A percentile compares a stretch with the other conserved stretches of the same genome.
phyloP scores from a whole-genome alignment of 2,113 vertebrate species.

The Rhineura floridana region DNA sequence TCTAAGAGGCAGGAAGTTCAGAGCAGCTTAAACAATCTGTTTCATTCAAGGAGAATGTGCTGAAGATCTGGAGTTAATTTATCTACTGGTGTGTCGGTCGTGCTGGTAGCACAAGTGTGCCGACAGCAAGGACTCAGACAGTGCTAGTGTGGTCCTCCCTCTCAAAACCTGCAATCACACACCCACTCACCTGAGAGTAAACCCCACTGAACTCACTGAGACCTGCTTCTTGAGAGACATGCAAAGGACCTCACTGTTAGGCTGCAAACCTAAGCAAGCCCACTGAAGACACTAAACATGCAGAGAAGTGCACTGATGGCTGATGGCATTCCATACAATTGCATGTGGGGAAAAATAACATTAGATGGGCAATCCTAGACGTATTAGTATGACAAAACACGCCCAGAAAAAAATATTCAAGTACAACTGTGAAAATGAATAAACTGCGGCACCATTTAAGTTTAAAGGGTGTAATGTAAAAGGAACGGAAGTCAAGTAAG shows the following conservation, averaged over 20 bases:
- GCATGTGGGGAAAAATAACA: not conserved
- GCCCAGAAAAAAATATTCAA: not conserved
- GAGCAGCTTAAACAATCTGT: no score
- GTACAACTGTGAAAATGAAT: not conserved
- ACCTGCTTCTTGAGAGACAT: not conserved
- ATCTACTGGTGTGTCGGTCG: not conserved
- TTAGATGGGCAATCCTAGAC: rapidly evolving
- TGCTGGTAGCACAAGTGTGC: not conserved
- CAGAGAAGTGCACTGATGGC: not conserved
- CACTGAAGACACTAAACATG: no score
- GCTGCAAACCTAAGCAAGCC: no score
- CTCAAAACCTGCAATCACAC: not conserved
- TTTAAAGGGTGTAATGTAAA: not conserved
- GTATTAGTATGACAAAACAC: not conserved
- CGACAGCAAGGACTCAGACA: not conserved
- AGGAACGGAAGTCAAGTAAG: not conserved
- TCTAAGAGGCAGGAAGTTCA: no score
- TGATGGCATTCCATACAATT: rapidly evolving
- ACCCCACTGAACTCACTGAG: no score
- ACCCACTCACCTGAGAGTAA: no score
- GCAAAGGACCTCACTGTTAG: not conserved
- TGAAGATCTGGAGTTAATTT: not conserved
- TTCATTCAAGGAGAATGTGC: not conserved
- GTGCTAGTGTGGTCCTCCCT: not conserved
- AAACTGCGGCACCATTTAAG: not conserved